Conservation (phyloP, 2,113 vertebrate genomes). For the Saccopteryx leptura region DNA sequence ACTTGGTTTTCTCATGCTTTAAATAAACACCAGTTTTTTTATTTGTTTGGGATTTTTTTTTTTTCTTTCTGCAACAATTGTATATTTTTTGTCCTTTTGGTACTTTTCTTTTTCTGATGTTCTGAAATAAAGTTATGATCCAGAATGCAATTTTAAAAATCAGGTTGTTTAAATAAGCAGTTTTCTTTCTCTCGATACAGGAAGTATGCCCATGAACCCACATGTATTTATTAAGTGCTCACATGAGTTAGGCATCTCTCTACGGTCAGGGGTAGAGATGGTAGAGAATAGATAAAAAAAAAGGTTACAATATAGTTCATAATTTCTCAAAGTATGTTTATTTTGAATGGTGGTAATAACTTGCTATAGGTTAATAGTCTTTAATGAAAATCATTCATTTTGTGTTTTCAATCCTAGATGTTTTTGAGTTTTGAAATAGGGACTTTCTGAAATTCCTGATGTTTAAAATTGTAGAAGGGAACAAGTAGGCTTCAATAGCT, state of each 20-base stretch:
- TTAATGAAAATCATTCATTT: neutral
- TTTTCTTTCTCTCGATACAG: neutral
- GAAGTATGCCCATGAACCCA: neutral
- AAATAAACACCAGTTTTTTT: constrained; percentile 12
- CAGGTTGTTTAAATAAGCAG: constrained; percentile 11
- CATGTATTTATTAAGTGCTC: neutral
- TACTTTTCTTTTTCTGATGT: constrained; percentile 55
- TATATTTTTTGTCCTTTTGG: neutral
- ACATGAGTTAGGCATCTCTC: neutral
- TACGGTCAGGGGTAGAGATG: neutral
- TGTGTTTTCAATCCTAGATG: constrained; percentile 21
- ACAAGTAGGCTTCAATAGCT: neutral
- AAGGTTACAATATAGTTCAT: neutral
- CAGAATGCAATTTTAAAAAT: neutral
- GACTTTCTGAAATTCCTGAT: neutral
- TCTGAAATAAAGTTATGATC: constrained; percentile 38
- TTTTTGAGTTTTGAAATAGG: neutral
- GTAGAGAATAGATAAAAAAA: neutral
- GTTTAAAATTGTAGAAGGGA: neutral
- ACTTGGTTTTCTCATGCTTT: constrained; percentile 21
- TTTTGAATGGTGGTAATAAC: neutral
- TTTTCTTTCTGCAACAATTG: constrained; percentile 11
- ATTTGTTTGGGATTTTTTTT: neutral
- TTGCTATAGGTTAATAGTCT: neutral
- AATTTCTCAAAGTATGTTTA: constrained; percentile 18